Evolutionary conservation across 2,888 invertebrate species (phyloP).

Genomic region (Rosalia funebris): DNA sequence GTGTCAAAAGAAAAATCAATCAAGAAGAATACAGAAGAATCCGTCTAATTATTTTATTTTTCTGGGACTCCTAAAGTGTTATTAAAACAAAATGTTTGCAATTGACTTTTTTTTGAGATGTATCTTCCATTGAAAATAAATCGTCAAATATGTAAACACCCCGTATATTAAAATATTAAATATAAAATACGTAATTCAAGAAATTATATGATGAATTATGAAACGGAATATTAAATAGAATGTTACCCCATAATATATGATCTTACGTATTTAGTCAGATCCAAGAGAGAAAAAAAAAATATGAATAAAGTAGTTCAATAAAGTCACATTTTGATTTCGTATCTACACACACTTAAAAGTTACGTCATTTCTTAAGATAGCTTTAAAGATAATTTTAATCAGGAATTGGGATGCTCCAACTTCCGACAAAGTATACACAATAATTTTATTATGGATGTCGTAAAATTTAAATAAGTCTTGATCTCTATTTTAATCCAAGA

Average conservation of each 20-base stretch:
- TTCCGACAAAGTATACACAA: constrained; percentile 2
- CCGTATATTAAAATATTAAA: not conserved
- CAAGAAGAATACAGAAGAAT: too few species aligned
- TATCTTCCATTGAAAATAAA: too few species aligned
- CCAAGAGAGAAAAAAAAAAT: not conserved
- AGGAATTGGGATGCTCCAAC: not conserved
- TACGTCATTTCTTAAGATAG: constrained; percentile 3
- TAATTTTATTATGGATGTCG: constrained; percentile 14
- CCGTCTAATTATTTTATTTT: too few species aligned
- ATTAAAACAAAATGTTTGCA: too few species aligned
- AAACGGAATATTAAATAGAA: too few species aligned
- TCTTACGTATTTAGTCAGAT: too few species aligned
- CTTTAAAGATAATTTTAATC: constrained; percentile 10
- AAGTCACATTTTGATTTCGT: constrained; percentile 5
- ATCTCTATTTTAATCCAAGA: constrained; percentile 1
- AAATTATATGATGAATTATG: too few species aligned
- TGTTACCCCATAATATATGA: too few species aligned
- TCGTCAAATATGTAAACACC: not conserved
- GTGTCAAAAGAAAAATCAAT: too few species aligned
- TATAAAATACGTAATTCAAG: not conserved
- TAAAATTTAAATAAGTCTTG: constrained; percentile 6
- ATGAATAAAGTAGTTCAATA: not conserved
- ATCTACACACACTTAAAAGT: constrained; percentile 10
- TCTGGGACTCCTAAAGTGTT: too few species aligned
- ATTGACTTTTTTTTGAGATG: too few species aligned